A percentile compares a stretch with the other conserved stretches of the same genome.
phyloP scores from a whole-genome alignment of 2,888 invertebrate species.

The Ichneumoninae sp. region DNA sequence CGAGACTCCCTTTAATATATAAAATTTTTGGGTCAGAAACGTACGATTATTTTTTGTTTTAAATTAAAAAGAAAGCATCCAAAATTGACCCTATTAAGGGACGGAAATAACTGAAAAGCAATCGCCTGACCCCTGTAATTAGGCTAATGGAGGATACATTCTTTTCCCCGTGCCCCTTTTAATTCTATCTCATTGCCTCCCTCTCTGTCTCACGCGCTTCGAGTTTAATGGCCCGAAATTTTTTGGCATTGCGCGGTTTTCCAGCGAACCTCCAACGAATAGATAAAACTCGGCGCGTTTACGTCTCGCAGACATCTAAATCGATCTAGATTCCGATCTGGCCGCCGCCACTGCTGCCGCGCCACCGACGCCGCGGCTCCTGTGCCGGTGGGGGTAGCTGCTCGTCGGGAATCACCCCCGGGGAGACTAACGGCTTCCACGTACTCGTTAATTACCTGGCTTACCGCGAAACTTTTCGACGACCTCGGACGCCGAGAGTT shows the following conservation, averaged over 20 bases:
- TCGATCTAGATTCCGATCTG: constrained; percentile 78
- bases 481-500: constrained; percentile 72
- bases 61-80: not conserved
- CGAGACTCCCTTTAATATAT: too few relatives aligned
- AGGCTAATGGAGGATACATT: constrained; percentile 46
- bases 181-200: not conserved
- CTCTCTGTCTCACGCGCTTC: constrained; percentile 23
- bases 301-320: constrained; percentile 71
- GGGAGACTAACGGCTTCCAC: constrained; percentile 75
- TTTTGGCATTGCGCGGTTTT: constrained; percentile 58
- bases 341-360: constrained; percentile 46
- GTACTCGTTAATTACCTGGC: constrained; percentile 79
- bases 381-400: constrained; percentile 54
- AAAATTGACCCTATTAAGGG: not conserved
- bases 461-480: constrained; percentile 79
- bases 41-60: not conserved
- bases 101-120: not conserved
- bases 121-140: constrained; percentile 43
- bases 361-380: constrained; percentile 34
- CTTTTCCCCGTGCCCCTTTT: constrained; percentile 29
- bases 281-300: constrained; percentile 67
- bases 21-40: too few relatives aligned
- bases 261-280: constrained; percentile 50
- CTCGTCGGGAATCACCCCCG: constrained; percentile 73
- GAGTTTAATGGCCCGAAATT: constrained; percentile 54